These are phyloP conservation scores for Hypocryptadius cinnamomeus DNA, from an alignment of 2,113 vertebrate genomes.

Conservation along the genomic window DNA sequence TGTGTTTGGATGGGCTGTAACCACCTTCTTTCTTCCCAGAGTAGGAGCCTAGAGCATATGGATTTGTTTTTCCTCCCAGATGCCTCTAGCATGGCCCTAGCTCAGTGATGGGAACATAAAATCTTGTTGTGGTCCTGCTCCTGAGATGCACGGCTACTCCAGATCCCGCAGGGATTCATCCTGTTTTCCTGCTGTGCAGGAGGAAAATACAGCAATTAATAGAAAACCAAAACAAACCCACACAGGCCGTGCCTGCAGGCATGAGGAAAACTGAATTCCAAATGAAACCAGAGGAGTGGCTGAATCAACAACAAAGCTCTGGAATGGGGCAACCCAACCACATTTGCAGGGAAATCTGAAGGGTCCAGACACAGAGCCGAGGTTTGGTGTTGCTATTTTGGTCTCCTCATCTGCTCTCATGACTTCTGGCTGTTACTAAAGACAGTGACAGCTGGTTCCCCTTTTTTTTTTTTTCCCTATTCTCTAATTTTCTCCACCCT, in stretches of 20 bases:
- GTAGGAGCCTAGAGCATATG: background rate
- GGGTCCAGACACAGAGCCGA: background rate
- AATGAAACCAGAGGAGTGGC: background rate
- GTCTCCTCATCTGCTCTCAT: background rate
- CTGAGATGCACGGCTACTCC: background rate
- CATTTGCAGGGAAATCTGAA: background rate
- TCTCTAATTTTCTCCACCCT: background rate
- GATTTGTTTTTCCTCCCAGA: background rate
- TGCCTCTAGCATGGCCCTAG: background rate
- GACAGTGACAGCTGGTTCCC: background rate
- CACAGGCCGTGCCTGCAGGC: accelerated
- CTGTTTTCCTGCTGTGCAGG: background rate
- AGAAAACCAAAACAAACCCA: background rate
- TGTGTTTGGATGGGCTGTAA: background rate
- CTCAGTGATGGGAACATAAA: background rate
- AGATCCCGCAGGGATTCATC: accelerated
- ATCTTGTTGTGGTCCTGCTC: background rate
- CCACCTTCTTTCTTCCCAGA: background rate
- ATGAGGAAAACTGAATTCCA: background rate
- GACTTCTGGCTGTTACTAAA: background rate
- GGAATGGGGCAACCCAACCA: background rate
- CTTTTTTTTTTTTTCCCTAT: background rate
- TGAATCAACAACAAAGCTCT: background rate
- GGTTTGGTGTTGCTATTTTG: background rate
- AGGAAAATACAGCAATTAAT: background rate